These are phyloP conservation scores for Malurus leucopterus DNA, from an alignment of 2,797 vertebrate genomes.

Conservation along the genomic window DNA sequence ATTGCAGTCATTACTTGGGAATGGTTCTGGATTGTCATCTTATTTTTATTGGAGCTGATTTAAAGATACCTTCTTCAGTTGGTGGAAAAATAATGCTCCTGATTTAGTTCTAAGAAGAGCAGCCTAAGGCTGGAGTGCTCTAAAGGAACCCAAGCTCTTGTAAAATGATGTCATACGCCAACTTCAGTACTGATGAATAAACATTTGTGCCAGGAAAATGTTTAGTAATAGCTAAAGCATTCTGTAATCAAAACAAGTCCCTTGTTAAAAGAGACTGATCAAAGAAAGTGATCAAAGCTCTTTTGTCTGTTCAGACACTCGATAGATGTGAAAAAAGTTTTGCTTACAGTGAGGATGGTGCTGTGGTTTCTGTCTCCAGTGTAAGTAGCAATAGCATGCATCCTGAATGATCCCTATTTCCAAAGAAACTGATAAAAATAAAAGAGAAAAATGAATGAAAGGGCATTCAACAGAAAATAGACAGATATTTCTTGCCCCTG, in stretches of 20 bases:
- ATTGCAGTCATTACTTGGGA: constrained; percentile 33
- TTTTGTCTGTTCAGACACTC: constrained; percentile 53
- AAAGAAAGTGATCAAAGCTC: constrained; percentile 58
- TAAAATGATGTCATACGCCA: constrained; percentile 54
- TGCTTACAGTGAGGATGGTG: constrained; percentile 23
- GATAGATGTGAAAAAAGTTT: constrained; percentile 40
- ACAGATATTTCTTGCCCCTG: neutral
- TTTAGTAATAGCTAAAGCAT: constrained; percentile 60
- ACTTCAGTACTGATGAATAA: neutral
- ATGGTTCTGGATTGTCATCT: constrained; percentile 19
- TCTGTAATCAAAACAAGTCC: constrained; percentile 68
- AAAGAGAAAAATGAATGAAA: neutral
- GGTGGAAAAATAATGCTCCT: constrained; percentile 11
- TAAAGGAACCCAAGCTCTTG: constrained; percentile 50
- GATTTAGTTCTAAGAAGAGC: constrained; percentile 50
- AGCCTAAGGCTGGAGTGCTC: constrained; percentile 43
- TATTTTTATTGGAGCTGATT: constrained; percentile 41
- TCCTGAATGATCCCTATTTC: neutral
- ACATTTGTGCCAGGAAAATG: constrained; percentile 44
- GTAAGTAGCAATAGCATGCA: neutral
- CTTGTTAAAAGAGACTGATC: constrained; percentile 50
- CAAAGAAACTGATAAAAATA: neutral
- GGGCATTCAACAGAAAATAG: neutral
- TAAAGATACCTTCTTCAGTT: constrained; percentile 37
- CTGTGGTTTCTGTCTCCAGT: constrained; percentile 48